Evolutionary conservation across 35 echinoderm and acorn worm genomes (phyloP).

Genomic region (Strongylocentrotus purpuratus): DNA sequence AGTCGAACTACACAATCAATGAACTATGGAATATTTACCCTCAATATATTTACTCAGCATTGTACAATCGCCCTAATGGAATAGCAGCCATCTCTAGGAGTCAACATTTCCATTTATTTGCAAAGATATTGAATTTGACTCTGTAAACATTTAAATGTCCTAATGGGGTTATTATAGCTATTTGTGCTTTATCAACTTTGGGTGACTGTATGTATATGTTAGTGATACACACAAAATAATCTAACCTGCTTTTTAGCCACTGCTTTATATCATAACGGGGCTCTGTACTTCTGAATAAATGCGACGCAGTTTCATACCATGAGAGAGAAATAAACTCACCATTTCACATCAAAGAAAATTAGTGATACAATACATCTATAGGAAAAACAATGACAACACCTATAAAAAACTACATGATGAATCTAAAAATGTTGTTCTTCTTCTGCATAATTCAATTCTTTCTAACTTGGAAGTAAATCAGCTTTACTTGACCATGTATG

Average conservation of each 20-base stretch:
- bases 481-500: too few relatives aligned
- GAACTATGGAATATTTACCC: neutral
- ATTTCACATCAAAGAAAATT: too few relatives aligned
- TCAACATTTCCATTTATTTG: neutral
- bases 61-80: neutral
- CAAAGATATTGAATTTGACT: slow-evolving; percentile 4
- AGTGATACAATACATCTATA: too few relatives aligned
- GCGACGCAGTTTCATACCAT: too few relatives aligned
- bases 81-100: neutral
- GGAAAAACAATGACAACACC: too few relatives aligned
- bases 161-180: neutral
- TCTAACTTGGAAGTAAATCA: too few relatives aligned
- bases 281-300: too few relatives aligned
- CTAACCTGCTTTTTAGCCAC: neutral
- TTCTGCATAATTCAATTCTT: too few relatives aligned
- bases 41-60: neutral
- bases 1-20: neutral
- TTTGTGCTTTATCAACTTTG: neutral
- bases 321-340: too few relatives aligned
- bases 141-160: neutral
- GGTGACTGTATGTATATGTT: neutral
- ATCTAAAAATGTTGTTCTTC: too few relatives aligned
- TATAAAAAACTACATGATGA: too few relatives aligned
- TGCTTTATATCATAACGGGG: too few relatives aligned
- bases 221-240: neutral